phyloP scores from a whole-genome alignment of 2,888 invertebrate genomes.

The Ommatoiulus sabulosus region DNA sequence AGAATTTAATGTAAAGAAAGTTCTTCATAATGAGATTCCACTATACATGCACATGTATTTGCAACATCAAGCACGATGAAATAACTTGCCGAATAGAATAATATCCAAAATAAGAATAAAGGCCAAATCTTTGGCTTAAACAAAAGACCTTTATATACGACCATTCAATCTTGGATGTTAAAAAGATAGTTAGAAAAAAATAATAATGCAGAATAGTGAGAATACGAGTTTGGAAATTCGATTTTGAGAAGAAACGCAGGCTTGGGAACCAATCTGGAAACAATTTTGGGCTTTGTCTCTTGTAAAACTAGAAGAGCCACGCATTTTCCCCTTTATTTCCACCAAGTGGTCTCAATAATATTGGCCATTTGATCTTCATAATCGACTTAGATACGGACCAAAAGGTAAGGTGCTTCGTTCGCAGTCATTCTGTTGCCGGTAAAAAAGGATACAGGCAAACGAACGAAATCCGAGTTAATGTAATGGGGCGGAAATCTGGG shows the following conservation, averaged over 20 bases:
- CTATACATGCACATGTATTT: no score
- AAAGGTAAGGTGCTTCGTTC: conserved; percentile 18
- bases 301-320: background rate
- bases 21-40: no score
- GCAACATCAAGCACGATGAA: no score
- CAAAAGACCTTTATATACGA: no score
- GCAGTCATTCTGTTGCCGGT: background rate
- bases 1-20: no score
- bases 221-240: background rate
- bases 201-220: background rate
- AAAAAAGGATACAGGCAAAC: background rate
- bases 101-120: no score
- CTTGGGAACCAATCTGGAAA: conserved; percentile 17
- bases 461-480: conserved; percentile 1
- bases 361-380: conserved; percentile 7
- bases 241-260: background rate
- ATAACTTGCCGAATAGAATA: no score
- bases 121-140: no score
- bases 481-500: conserved; percentile 18
- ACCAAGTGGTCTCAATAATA: conserved; percentile 4
- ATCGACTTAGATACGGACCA: conserved; percentile 20
- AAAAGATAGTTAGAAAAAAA: no score
- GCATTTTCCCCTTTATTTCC: background rate
- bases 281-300: background rate
- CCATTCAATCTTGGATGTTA: no score